Conservation (phyloP, 2,888 invertebrate species). For the Aspidiotus destructor region DNA sequence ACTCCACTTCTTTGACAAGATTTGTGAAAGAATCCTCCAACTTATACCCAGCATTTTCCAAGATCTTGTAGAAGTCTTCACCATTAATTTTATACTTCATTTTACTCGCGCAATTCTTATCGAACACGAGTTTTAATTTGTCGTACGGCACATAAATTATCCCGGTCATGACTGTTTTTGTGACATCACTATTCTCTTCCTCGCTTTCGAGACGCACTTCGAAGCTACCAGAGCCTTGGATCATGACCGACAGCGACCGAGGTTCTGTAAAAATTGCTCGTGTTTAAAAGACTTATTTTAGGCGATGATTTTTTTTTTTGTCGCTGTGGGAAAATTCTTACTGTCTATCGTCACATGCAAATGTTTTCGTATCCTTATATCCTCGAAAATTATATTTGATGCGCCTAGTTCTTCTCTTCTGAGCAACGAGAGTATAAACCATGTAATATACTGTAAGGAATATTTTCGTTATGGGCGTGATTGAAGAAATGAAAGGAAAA, state of each 20-base stretch:
- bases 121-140: constrained; percentile 47
- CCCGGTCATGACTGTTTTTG: constrained; percentile 60
- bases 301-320: neutral
- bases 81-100: constrained; percentile 18
- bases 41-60: constrained; percentile 18
- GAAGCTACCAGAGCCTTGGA: constrained; percentile 53
- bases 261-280: constrained; percentile 14
- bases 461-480: neutral
- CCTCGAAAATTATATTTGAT: constrained; percentile 70
- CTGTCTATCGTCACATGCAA: constrained; percentile 62
- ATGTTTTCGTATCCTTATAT: constrained; percentile 71
- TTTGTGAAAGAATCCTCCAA: constrained; percentile 19
- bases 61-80: constrained; percentile 24
- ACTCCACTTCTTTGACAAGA: constrained; percentile 13
- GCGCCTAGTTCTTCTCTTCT: constrained; percentile 55
- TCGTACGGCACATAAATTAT: constrained; percentile 51
- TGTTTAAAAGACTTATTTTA: neutral
- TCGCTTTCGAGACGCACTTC: constrained; percentile 45
- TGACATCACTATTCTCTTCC: constrained; percentile 46
- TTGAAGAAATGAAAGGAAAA: neutral
- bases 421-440: constrained; percentile 66
- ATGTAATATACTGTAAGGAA: constrained; percentile 49
- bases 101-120: constrained; percentile 40
- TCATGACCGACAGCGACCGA: constrained; percentile 45
- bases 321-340: constrained; percentile 34